Percentiles rank a stretch among this genome's conserved stretches.
Conservation (phyloP, 2,888 invertebrate genomes). For the Harmothoe impar region DNA sequence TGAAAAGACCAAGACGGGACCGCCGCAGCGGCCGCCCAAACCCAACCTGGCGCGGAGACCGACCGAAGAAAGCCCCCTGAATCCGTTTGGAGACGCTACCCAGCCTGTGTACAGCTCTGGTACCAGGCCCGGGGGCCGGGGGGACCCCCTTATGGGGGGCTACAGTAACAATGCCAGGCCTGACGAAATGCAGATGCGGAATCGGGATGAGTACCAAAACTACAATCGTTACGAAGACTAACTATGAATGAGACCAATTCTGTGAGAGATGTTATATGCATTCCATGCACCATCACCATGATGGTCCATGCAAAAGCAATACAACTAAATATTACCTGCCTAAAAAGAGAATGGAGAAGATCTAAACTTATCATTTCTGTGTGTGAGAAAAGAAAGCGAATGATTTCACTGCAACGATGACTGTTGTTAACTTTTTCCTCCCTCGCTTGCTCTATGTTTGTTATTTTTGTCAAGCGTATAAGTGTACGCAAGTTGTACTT, state of each 20-base stretch:
- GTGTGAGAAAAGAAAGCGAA: not conserved
- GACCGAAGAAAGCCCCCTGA: slow-evolving; percentile 46
- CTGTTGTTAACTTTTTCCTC: not conserved
- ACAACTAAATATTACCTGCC: slow-evolving; percentile 12
- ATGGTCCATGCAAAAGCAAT: slow-evolving; percentile 51
- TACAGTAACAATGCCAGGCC: not conserved
- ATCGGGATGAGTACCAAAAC: slow-evolving; percentile 25
- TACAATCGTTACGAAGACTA: slow-evolving; percentile 60
- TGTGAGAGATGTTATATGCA: slow-evolving; percentile 17
- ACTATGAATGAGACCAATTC: slow-evolving; percentile 26
- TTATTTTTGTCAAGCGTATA: not conserved
- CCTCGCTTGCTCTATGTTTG: slow-evolving; percentile 11
- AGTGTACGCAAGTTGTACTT: slow-evolving; percentile 13
- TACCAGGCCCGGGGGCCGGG: not conserved
- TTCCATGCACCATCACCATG: slow-evolving; percentile 22
- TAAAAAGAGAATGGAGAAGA: not conserved
- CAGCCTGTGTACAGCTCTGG: slow-evolving; percentile 12
- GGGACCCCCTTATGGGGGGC: not conserved
- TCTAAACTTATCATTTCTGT: not conserved
- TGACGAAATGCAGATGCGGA: slow-evolving; percentile 55
- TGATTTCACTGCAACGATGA: not conserved
- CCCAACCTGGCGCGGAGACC: slow-evolving; percentile 12
- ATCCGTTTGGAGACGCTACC: not conserved
- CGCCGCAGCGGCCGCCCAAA: slow-evolving; percentile 46
- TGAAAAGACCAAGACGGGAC: slow-evolving; percentile 41